Percentiles rank a stretch among this genome's conserved stretches.
These are phyloP conservation scores for Trematocara marginatum DNA, from an alignment of 2,113 vertebrate genomes.

Conservation along the genomic window DNA sequence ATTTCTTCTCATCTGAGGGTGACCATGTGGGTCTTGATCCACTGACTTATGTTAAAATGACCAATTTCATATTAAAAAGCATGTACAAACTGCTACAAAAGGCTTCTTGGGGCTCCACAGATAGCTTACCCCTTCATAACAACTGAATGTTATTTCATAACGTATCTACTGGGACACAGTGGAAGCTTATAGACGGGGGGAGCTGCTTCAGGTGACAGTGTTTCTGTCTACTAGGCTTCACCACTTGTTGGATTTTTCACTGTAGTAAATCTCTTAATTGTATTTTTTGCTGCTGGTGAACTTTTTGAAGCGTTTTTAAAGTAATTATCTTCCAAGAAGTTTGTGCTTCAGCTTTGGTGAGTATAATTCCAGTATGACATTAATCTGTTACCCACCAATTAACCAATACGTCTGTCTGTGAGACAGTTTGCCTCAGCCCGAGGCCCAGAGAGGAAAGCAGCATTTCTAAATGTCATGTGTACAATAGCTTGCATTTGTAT, in stretches of 20 bases:
- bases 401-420: background rate
- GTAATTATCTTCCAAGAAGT: background rate
- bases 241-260: background rate
- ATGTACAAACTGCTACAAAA: background rate
- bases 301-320: background rate
- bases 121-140: background rate
- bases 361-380: background rate
- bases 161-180: background rate
- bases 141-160: background rate
- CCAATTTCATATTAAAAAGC: background rate
- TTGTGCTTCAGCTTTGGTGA: background rate
- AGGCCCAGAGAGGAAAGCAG: background rate
- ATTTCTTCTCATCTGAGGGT: background rate
- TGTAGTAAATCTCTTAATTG: background rate
- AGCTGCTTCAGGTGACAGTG: background rate
- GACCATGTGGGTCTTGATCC: background rate
- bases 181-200: background rate
- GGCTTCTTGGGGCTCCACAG: background rate
- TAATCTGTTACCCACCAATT: background rate
- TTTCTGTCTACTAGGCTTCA: background rate
- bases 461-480: background rate
- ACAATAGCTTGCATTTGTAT: background rate
- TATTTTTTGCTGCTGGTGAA: background rate
- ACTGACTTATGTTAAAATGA: background rate
- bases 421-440: background rate